Percentiles rank a stretch among this genome's conserved stretches.
phyloP scores from a whole-genome alignment of 2,797 vertebrate species.

The Myotis vivesi region DNA sequence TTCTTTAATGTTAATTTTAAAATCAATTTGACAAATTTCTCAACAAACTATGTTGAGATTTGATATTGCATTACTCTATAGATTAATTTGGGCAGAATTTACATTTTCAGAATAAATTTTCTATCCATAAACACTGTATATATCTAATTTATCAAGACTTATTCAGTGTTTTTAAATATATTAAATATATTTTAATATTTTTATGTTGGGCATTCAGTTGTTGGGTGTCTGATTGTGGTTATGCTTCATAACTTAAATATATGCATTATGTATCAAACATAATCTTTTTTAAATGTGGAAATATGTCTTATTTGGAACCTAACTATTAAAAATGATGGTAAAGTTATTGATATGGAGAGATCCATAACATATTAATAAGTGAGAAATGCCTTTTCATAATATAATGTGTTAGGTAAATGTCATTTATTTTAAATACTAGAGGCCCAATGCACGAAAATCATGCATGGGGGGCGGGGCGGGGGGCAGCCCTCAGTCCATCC shows the following conservation, averaged over 20 bases:
- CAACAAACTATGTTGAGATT: neutral
- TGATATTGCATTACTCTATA: neutral
- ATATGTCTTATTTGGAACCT: neutral
- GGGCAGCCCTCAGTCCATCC: too few species aligned
- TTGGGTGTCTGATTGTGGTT: neutral
- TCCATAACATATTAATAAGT: neutral
- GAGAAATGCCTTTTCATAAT: neutral
- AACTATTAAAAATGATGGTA: neutral
- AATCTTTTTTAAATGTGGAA: neutral
- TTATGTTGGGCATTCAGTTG: neutral
- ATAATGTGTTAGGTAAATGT: conserved; percentile 7
- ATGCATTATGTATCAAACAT: neutral
- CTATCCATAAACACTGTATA: neutral
- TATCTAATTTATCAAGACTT: neutral
- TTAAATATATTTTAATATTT: neutral
- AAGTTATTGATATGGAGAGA: neutral
- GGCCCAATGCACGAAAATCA: too few species aligned
- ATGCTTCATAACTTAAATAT: neutral
- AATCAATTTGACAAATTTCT: neutral
- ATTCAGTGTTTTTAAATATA: neutral
- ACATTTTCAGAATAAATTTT: neutral
- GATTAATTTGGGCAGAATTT: neutral
- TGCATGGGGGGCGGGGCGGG: too few species aligned
- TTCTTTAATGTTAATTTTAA: neutral
- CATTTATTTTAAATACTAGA: conserved; percentile 44